These are phyloP conservation scores for Kryphioiulus occultus DNA, from an alignment of 2,888 invertebrate species.

Conservation along the genomic window DNA sequence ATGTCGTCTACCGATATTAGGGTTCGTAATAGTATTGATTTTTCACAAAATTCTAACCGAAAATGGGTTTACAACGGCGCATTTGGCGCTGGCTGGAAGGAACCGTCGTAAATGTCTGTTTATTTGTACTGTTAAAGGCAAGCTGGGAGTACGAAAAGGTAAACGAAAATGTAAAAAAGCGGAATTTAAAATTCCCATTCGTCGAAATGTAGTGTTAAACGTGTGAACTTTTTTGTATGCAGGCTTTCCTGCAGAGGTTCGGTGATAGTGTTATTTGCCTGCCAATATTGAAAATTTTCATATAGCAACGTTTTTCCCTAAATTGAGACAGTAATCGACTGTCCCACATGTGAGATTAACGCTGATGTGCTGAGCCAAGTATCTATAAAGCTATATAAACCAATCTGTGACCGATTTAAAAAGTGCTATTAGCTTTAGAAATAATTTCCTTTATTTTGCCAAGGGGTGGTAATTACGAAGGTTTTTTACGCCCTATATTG, in stretches of 20 bases:
- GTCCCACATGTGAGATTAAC: not conserved
- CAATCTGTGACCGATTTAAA: not conserved
- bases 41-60: not conserved
- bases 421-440: not conserved
- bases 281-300: too few relatives aligned
- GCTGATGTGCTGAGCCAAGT: not conserved
- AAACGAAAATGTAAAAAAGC: not conserved
- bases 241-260: not conserved
- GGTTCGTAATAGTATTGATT: conserved; percentile 31
- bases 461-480: not conserved
- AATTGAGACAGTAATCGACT: not conserved
- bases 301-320: not conserved
- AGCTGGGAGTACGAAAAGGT: not conserved
- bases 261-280: not conserved
- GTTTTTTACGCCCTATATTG: not conserved
- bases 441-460: not conserved
- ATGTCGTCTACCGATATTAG: conserved; percentile 25
- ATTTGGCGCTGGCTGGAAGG: not conserved
- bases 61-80: not conserved
- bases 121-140: not conserved
- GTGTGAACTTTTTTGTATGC: not conserved
- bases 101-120: not conserved
- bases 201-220: not conserved
- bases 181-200: not conserved
- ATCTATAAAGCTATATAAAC: not conserved